Conservation (phyloP, 2,113 vertebrate species). For the Syrmaticus mikado region DNA sequence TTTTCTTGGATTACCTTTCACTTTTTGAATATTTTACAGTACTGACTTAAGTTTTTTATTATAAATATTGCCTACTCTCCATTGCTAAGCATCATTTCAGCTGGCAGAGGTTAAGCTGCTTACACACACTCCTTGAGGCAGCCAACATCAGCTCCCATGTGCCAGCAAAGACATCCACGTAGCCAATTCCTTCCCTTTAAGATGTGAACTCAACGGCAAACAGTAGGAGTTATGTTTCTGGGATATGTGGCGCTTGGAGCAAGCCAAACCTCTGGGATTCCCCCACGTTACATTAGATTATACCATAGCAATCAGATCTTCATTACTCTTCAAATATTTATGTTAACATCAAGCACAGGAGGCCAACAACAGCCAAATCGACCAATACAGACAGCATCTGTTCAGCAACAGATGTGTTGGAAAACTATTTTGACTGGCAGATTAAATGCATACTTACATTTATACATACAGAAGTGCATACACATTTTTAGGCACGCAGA, state of each 20-base stretch:
- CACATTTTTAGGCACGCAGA: background rate
- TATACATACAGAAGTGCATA: background rate
- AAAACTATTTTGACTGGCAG: background rate
- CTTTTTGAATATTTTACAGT: constrained; percentile 11
- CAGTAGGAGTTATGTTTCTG: background rate
- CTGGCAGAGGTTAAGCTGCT: background rate
- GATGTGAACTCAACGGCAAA: background rate
- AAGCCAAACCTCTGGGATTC: constrained; percentile 21
- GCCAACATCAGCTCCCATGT: background rate
- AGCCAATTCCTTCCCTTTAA: constrained; percentile 22
- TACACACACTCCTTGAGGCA: background rate
- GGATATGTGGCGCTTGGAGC: background rate
- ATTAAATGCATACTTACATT: background rate
- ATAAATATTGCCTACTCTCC: background rate
- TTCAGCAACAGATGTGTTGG: background rate
- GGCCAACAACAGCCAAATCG: background rate
- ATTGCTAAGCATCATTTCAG: constrained; percentile 26
- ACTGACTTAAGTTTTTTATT: constrained; percentile 11
- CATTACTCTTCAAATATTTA: background rate
- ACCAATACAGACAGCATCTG: background rate
- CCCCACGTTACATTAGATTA: background rate
- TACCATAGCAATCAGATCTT: background rate
- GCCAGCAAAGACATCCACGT: background rate
- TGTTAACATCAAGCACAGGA: background rate
- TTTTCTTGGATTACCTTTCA: background rate